Evolutionary conservation across 2,888 invertebrate genomes (phyloP).

Genomic region (Caenorhabditis sp.): DNA sequence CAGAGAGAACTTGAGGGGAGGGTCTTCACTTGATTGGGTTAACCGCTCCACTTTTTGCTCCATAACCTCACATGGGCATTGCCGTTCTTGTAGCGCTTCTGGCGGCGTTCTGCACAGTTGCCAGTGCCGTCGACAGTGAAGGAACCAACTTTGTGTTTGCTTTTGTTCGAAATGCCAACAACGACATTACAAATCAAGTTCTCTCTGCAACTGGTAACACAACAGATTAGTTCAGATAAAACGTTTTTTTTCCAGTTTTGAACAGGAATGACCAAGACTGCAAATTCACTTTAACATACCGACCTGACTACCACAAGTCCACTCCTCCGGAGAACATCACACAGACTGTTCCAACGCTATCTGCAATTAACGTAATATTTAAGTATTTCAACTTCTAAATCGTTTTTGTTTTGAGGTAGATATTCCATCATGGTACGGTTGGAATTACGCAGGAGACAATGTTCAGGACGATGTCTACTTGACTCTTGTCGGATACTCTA

Average conservation of each 20-base stretch:
- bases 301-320: slow-evolving; percentile 44
- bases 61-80: slow-evolving; percentile 16
- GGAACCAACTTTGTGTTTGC: slow-evolving; percentile 65
- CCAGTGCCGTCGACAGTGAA: slow-evolving; percentile 62
- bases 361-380: background rate
- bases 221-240: too few species aligned
- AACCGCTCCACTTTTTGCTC: slow-evolving; percentile 34
- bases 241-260: slow-evolving; percentile 63
- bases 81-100: slow-evolving; percentile 54
- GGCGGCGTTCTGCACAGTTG: slow-evolving; percentile 40
- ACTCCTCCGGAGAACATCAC: slow-evolving; percentile 44
- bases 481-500: slow-evolving; percentile 59
- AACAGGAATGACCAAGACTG: slow-evolving; percentile 57
- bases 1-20: slow-evolving; percentile 28
- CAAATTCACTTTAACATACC: slow-evolving; percentile 59
- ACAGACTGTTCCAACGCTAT: slow-evolving; percentile 20
- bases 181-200: slow-evolving; percentile 58
- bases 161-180: slow-evolving; percentile 67
- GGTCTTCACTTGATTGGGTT: slow-evolving; percentile 38
- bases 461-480: slow-evolving; percentile 59
- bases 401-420: slow-evolving; percentile 48
- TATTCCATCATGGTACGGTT: slow-evolving; percentile 68
- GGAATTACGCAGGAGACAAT: slow-evolving; percentile 50
- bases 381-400: background rate
- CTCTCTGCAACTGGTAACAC: slow-evolving; percentile 60